Evolutionary conservation across 2,797 vertebrate species (phyloP).

Genomic region (Labeo calbasu): DNA sequence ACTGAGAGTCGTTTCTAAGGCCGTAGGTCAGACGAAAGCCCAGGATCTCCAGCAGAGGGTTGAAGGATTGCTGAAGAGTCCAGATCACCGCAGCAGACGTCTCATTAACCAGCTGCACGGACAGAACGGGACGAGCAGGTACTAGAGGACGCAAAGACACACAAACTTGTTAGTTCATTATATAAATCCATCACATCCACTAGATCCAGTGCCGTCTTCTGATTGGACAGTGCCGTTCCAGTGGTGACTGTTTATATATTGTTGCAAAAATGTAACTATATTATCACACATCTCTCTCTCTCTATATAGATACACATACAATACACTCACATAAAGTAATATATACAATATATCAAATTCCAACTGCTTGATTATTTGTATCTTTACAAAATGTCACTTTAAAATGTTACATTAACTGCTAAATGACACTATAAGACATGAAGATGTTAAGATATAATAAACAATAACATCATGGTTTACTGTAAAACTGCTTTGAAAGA

Average conservation of each 20-base stretch:
- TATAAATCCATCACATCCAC: neutral
- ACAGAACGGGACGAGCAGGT: slow-evolving; percentile 85
- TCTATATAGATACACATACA: neutral
- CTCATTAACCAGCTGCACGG: slow-evolving; percentile 82
- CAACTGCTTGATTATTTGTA: neutral
- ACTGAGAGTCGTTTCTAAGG: slow-evolving; percentile 78
- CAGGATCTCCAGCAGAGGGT: slow-evolving; percentile 75
- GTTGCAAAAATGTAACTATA: neutral
- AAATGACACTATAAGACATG: neutral
- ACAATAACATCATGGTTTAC: too few species aligned
- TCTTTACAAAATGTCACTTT: neutral
- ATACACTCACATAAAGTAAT: neutral
- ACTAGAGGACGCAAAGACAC: slow-evolving; percentile 70
- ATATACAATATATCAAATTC: neutral
- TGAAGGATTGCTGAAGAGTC: slow-evolving; percentile 76
- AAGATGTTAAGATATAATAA: neutral
- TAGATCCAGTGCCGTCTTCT: neutral
- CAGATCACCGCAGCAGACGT: slow-evolving; percentile 84
- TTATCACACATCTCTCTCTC: neutral
- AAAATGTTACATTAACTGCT: too few species aligned
- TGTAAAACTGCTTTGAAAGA: too few species aligned
- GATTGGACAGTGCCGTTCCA: neutral
- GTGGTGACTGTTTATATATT: too few species aligned
- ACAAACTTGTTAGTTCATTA: neutral
- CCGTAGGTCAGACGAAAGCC: slow-evolving; percentile 91